Conservation (phyloP, 2,888 invertebrate species). For the Callyntrura guangdongensis region DNA sequence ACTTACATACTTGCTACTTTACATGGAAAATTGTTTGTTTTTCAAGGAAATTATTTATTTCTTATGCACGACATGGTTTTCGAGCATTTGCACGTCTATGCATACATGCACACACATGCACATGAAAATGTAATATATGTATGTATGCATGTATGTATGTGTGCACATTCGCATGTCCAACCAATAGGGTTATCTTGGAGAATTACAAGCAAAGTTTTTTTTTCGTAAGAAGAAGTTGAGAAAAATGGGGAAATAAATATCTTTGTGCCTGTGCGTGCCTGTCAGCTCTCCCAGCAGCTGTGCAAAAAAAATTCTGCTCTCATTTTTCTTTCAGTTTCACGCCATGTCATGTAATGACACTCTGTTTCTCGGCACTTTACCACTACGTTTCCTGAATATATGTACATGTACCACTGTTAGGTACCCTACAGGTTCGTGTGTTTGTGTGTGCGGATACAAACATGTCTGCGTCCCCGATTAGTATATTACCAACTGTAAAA, state of each 20-base stretch:
- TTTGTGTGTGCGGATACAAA: slow-evolving; percentile 15
- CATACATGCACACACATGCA: slow-evolving; percentile 33
- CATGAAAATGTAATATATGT: slow-evolving; percentile 1
- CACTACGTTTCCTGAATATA: slow-evolving; percentile 10
- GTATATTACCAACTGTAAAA: neutral
- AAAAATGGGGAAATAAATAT: slow-evolving; percentile 79
- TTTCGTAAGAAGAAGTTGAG: slow-evolving; percentile 67
- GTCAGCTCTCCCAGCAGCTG: slow-evolving; percentile 79
- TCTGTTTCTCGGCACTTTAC: slow-evolving; percentile 75
- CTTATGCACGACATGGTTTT: slow-evolving; percentile 72
- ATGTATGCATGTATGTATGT: slow-evolving; percentile 7
- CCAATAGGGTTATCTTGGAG: slow-evolving; percentile 26
- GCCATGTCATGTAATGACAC: slow-evolving; percentile 80
- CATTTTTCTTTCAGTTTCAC: slow-evolving; percentile 80
- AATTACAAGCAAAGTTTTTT: slow-evolving; percentile 62
- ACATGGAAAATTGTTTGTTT: slow-evolving; percentile 73
- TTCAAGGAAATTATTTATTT: slow-evolving; percentile 77
- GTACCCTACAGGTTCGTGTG: neutral
- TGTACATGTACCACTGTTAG: neutral
- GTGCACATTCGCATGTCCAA: slow-evolving; percentile 52
- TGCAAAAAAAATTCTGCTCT: slow-evolving; percentile 78
- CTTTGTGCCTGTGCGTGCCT: slow-evolving; percentile 79
- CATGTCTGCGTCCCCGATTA: neutral
- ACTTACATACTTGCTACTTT: slow-evolving; percentile 12
- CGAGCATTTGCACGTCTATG: slow-evolving; percentile 39